Percentiles rank a stretch among this genome's conserved stretches.
These are phyloP conservation scores for Forbesichthys papilliferus DNA, from an alignment of 2,113 vertebrate species.

Conservation along the genomic window DNA sequence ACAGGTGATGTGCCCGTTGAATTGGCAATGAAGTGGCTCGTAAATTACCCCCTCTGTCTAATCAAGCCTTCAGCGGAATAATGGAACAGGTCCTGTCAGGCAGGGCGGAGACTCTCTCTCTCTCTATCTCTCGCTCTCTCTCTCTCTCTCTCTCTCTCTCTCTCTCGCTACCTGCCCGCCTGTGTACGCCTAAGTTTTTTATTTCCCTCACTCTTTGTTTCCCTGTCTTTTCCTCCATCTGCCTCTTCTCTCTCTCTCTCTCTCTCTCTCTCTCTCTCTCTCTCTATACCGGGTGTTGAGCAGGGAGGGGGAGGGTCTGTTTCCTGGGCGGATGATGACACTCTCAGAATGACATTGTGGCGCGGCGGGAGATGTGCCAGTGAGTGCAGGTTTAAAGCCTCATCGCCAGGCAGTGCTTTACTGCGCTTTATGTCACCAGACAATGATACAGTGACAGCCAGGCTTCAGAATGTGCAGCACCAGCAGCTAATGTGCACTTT, in stretches of 20 bases:
- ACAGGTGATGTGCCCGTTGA: conserved; percentile 78
- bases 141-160: conserved; percentile 1
- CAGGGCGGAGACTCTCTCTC: conserved; percentile 15
- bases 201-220: too few species aligned
- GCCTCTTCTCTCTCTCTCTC: conserved; percentile 4
- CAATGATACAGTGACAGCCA: conserved; percentile 66
- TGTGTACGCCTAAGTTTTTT: too few species aligned
- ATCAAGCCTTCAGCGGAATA: conserved; percentile 75
- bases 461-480: conserved; percentile 68
- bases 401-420: conserved; percentile 64
- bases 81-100: conserved; percentile 64
- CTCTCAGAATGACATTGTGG: conserved; percentile 65
- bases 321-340: conserved; percentile 56
- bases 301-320: conserved; percentile 33
- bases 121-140: conserved; percentile 8
- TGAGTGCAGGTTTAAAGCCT: conserved; percentile 63
- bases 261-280: not conserved
- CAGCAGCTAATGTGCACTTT: conserved; percentile 63
- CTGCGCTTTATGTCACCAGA: conserved; percentile 68
- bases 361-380: conserved; percentile 62
- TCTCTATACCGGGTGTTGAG: conserved; percentile 32
- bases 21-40: conserved; percentile 73
- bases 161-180: conserved; percentile 13
- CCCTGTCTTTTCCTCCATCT: not conserved
- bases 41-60: conserved; percentile 75